phyloP scores from a whole-genome alignment of 2,113 vertebrate species.

The Calypte anna region DNA sequence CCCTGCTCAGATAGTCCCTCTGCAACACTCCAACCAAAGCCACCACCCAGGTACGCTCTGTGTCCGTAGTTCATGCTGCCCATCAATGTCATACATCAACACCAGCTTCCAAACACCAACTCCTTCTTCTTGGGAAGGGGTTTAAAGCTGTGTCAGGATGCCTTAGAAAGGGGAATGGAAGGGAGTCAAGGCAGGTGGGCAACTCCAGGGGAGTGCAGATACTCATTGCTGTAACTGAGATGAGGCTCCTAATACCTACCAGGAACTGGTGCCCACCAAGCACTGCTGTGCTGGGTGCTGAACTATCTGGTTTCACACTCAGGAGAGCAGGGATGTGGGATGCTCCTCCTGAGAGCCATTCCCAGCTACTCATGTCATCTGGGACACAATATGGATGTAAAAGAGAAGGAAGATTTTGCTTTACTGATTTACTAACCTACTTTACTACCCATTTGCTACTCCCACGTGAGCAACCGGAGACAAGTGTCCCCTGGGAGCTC shows the following conservation, averaged over 20 bases:
- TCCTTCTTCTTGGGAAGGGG: neutral
- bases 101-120: neutral
- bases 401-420: neutral
- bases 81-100: fast-evolving
- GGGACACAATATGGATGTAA: neutral
- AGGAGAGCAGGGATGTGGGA: neutral
- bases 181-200: neutral
- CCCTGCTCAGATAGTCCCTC: neutral
- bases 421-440: neutral
- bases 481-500: neutral
- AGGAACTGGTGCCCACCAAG: neutral
- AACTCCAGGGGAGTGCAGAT: neutral
- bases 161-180: neutral
- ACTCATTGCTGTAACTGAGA: neutral
- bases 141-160: neutral
- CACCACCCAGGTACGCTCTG: neutral
- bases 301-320: neutral
- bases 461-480: neutral
- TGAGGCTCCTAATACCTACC: neutral
- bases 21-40: fast-evolving
- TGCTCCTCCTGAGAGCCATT: neutral
- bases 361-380: neutral
- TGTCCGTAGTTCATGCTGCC: neutral
- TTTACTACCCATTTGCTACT: neutral
- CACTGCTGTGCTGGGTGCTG: neutral